A percentile compares a stretch with the other conserved stretches of the same genome.
Evolutionary conservation across 2,888 invertebrate species (phyloP).

Genomic region (Theretra japonica): DNA sequence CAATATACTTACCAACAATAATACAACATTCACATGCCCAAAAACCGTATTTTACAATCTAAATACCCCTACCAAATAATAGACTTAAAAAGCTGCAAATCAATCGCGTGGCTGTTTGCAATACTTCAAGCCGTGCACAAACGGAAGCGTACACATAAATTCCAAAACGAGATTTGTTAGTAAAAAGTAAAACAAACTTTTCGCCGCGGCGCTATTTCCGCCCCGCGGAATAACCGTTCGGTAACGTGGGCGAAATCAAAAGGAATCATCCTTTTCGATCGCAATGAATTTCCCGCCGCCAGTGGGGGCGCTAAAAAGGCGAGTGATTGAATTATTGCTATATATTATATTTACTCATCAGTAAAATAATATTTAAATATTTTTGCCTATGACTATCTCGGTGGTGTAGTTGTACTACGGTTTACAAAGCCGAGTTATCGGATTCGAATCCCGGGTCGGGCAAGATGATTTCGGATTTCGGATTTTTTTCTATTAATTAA

Average conservation of each 20-base stretch:
- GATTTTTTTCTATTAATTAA: no score
- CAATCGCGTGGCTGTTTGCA: background rate
- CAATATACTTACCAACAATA: no score
- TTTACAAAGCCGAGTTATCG: no score
- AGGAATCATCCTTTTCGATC: constrained; percentile 67
- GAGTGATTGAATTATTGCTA: constrained; percentile 2
- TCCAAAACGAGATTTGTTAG: constrained; percentile 54
- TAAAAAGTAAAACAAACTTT: constrained; percentile 62
- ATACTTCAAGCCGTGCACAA: constrained; percentile 19
- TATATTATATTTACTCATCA: background rate
- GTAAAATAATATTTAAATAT: no score
- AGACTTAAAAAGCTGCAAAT: background rate
- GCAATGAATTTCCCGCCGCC: constrained; percentile 69
- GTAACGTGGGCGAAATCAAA: constrained; percentile 53
- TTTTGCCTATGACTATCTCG: no score
- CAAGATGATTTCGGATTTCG: no score
- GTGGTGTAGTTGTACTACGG: no score
- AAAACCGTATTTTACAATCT: background rate
- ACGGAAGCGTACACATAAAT: constrained; percentile 47
- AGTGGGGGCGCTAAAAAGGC: constrained; percentile 47
- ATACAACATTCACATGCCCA: no score
- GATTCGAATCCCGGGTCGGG: no score
- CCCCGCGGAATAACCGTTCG: constrained; percentile 40
- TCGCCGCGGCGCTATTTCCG: constrained; percentile 22
- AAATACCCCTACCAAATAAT: background rate